Evolutionary conservation across 2,113 vertebrate genomes (phyloP).

Genomic region (Gadus chalcogrammus): DNA sequence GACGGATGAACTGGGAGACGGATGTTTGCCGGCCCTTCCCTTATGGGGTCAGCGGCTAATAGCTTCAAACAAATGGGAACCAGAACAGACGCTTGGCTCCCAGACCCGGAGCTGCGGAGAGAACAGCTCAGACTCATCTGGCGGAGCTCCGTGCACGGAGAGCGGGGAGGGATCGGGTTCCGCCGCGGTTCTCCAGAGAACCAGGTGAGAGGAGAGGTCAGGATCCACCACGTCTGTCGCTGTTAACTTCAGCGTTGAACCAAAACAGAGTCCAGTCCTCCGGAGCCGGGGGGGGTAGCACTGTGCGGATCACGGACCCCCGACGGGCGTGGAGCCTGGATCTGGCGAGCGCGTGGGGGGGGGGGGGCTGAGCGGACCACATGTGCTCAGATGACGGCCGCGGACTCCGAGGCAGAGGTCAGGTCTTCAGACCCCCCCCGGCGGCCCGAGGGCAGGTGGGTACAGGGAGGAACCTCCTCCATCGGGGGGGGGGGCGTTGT

Average conservation of each 20-base stretch:
- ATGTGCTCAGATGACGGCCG: constrained; percentile 46
- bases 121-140: constrained; percentile 46
- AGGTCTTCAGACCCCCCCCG: constrained; percentile 61
- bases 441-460: constrained; percentile 42
- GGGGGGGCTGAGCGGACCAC: constrained; percentile 48
- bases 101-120: constrained; percentile 38
- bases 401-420: constrained; percentile 54
- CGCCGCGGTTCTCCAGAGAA: constrained; percentile 25
- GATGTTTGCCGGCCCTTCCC: constrained; percentile 60
- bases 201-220: constrained; percentile 24
- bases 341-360: constrained; percentile 29
- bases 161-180: constrained; percentile 37
- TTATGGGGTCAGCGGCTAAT: constrained; percentile 64
- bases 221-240: constrained; percentile 23
- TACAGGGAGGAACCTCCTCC: no score
- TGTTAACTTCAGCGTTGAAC: constrained; percentile 7
- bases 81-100: constrained; percentile 59
- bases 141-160: constrained; percentile 1
- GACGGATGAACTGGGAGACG: no score
- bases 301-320: constrained; percentile 47
- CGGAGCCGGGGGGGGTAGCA: no score
- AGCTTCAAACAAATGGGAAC: constrained; percentile 67
- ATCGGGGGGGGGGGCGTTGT: no score
- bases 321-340: constrained; percentile 42
- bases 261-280: no score